Percentiles rank a stretch among this genome's conserved stretches.
Evolutionary conservation across 1,140 invertebrate species (phyloP).

Genomic region (Elysia chlorotica): DNA sequence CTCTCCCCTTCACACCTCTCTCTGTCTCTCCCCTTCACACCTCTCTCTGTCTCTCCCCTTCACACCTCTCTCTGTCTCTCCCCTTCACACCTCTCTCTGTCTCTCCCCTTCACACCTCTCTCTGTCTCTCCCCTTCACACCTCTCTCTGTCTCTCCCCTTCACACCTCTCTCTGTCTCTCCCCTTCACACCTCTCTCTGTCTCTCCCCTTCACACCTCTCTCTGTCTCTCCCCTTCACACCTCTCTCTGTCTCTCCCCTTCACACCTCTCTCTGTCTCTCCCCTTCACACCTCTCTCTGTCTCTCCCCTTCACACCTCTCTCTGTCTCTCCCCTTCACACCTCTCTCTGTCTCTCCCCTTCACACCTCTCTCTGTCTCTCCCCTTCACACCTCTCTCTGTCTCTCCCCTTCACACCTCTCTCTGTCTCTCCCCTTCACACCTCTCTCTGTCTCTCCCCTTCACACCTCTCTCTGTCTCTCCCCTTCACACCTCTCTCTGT

Average conservation of each 20-base stretch:
- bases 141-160: no score
- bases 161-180: background rate
- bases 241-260: no score
- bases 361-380: background rate
- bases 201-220: background rate
- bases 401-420: background rate
- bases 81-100: background rate
- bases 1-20: no score
- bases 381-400: no score
- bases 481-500: background rate
- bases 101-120: background rate
- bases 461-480: background rate
- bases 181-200: no score
- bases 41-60: background rate
- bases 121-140: background rate
- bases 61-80: background rate
- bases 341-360: conserved; percentile 1
- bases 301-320: background rate
- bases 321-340: background rate
- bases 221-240: background rate
- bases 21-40: background rate
- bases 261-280: background rate
- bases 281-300: background rate
- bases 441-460: no score
- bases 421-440: background rate